A percentile compares a stretch with the other conserved stretches of the same genome.
Conservation (phyloP, 2,797 vertebrate genomes). For the Macropodus opercularis region DNA sequence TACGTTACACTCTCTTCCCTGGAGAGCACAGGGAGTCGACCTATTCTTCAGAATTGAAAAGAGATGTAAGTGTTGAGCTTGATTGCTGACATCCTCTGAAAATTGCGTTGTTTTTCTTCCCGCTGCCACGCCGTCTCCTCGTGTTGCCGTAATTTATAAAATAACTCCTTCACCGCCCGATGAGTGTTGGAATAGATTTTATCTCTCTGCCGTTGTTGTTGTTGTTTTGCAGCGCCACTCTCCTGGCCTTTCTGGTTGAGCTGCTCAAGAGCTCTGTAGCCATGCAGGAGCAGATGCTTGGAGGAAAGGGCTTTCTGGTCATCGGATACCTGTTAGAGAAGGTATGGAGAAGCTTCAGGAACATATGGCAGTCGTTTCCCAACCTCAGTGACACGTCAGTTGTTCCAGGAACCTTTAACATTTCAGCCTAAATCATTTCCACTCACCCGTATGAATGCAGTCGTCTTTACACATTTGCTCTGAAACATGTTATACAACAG, state of each 20-base stretch:
- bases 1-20: slow-evolving; percentile 7
- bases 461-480: not conserved
- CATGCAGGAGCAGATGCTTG: slow-evolving; percentile 99
- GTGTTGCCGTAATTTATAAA: slow-evolving; percentile 25
- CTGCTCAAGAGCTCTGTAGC: slow-evolving; percentile 95
- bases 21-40: slow-evolving; percentile 16
- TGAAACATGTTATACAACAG: too few species aligned
- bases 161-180: slow-evolving; percentile 11
- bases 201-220: slow-evolving; percentile 31
- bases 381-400: not conserved
- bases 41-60: slow-evolving; percentile 37
- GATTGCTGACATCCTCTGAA: slow-evolving; percentile 65
- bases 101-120: slow-evolving; percentile 54
- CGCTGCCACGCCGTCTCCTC: slow-evolving; percentile 8
- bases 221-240: slow-evolving; percentile 82
- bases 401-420: not conserved
- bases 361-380: not conserved
- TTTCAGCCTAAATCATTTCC: slow-evolving; percentile 4
- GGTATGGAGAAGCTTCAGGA: slow-evolving; percentile 71
- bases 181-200: slow-evolving; percentile 23
- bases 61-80: slow-evolving; percentile 50
- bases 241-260: slow-evolving; percentile 94
- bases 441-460: not conserved
- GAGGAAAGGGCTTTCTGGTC: slow-evolving; percentile 96
- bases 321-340: slow-evolving; percentile 97